These are phyloP conservation scores for Mimas tiliae DNA, from an alignment of 2,888 invertebrate species.

Conservation along the genomic window DNA sequence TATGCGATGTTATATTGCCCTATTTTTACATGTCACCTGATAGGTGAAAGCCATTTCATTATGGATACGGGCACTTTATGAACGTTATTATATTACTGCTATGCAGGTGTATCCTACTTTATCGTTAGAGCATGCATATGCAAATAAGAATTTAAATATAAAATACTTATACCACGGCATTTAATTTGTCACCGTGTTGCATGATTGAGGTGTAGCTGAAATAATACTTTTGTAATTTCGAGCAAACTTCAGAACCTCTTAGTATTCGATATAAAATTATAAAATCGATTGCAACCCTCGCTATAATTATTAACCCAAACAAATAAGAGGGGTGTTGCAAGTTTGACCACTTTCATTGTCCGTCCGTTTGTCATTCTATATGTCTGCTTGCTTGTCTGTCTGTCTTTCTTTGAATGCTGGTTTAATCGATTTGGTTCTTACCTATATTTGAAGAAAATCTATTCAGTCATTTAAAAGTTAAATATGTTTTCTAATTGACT, in stretches of 20 bases:
- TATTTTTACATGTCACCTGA: neutral
- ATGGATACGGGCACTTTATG: conserved; percentile 9
- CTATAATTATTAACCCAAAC: no score
- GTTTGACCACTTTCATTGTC: no score
- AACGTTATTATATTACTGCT: conserved; percentile 13
- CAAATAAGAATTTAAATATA: conserved; percentile 17
- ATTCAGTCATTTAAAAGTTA: no score
- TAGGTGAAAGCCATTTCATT: conserved; percentile 10
- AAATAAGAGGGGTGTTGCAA: no score
- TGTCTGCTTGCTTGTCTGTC: no score
- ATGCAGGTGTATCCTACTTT: conserved; percentile 21
- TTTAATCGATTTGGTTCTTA: no score
- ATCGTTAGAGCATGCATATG: conserved; percentile 14
- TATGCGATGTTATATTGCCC: neutral
- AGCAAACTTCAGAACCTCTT: neutral
- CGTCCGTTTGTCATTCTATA: no score
- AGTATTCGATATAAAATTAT: no score
- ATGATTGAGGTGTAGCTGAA: neutral
- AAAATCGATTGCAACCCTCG: no score
- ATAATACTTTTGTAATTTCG: neutral
- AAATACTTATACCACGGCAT: conserved; percentile 5
- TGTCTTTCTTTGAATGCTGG: no score
- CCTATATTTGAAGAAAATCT: no score
- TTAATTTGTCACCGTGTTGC: conserved; percentile 3
- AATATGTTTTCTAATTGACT: no score